Evolutionary conservation across 2,797 vertebrate genomes (phyloP).

Genomic region (Anisognathus igniventris): DNA sequence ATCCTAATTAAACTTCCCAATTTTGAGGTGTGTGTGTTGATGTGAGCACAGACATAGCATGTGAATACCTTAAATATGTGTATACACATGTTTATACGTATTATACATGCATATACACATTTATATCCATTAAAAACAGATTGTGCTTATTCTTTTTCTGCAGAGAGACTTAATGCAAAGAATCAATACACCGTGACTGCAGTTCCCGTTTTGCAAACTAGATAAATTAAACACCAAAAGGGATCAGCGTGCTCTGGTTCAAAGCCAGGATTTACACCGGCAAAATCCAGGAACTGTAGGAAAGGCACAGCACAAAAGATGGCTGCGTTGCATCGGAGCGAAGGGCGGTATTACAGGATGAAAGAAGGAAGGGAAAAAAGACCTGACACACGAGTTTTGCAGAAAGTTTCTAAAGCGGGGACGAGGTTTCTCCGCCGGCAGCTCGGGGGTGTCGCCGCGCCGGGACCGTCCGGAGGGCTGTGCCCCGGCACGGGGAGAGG

Average conservation of each 20-base stretch:
- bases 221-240: neutral
- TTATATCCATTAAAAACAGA: neutral
- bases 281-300: neutral
- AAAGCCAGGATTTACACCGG: neutral
- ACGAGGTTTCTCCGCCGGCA: neutral
- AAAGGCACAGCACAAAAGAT: neutral
- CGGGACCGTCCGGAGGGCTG: neutral
- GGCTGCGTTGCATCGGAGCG: neutral
- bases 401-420: neutral
- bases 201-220: neutral
- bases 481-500: neutral
- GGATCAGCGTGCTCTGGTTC: neutral
- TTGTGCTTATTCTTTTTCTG: rapidly evolving
- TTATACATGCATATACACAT: neutral
- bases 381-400: neutral
- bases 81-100: neutral
- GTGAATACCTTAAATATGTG: neutral
- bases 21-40: neutral
- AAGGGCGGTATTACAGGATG: neutral
- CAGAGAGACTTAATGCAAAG: neutral
- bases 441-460: neutral
- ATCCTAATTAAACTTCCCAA: neutral
- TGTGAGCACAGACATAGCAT: neutral
- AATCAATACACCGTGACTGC: rapidly evolving
- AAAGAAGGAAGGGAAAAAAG: neutral